phyloP scores from a whole-genome alignment of 2,888 invertebrate species.

The Byasa hedistus region DNA sequence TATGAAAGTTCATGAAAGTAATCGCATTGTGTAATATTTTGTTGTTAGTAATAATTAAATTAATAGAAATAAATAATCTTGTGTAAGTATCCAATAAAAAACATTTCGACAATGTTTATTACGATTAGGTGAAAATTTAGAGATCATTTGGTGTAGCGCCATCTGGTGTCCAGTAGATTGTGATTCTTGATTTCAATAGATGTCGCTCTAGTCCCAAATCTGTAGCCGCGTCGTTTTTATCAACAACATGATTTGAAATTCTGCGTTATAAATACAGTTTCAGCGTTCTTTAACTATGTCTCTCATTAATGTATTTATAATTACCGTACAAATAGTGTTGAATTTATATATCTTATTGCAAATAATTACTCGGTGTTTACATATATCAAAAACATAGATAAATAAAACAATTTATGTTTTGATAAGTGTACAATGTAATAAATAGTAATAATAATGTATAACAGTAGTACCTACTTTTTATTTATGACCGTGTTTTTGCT shows the following conservation, averaged over 20 bases:
- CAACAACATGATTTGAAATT: not conserved
- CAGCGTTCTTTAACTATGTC: not conserved
- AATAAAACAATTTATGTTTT: not conserved
- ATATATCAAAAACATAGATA: not conserved
- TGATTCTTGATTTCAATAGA: conserved; percentile 45
- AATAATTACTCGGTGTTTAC: not conserved
- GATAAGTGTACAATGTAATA: not conserved
- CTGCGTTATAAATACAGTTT: not conserved
- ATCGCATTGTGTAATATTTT: too few relatives aligned
- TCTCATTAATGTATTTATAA: not conserved
- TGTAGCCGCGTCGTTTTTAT: not conserved
- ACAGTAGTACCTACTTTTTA: too few relatives aligned
- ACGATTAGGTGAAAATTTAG: not conserved
- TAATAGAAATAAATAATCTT: not conserved
- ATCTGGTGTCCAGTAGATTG: conserved; percentile 71
- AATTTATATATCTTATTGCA: not conserved
- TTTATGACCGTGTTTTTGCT: not conserved
- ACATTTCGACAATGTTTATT: not conserved
- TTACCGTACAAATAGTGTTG: not conserved
- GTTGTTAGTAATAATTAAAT: too few relatives aligned
- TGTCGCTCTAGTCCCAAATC: conserved; percentile 44
- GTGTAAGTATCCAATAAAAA: not conserved
- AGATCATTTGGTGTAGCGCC: conserved; percentile 47
- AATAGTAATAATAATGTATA: too few relatives aligned
- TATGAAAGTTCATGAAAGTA: too few relatives aligned